Base-by-base conservation (phyloP, 2,888 invertebrate genomes). In the Pristionchus exspectatus region DNA sequence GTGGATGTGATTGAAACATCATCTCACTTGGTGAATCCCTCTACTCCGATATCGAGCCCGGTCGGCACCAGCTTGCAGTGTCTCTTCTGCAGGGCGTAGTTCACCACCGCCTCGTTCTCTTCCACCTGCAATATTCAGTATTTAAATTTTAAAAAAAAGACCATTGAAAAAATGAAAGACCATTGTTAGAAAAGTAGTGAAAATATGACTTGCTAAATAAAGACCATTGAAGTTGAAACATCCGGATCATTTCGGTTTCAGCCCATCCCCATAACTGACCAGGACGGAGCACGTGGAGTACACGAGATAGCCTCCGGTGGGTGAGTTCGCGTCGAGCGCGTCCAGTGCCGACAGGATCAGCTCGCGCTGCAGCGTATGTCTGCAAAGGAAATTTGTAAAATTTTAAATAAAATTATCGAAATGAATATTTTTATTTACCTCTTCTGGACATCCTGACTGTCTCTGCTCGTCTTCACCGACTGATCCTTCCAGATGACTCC, bases 281-380 rank as follows among this genome's bases (percentile, higher is more conserved):
- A 99, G 96, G 92, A 99, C 97, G 0, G 99, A 99, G 96, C 99
- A 99, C 0, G 99, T 99, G 0, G 99, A 99, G 95, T 99, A 99
- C 0, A 99, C 98, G 91, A 99, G 96, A 95, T 97, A 97, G 21
- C 99, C 98, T 59, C 99, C 99, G 27, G 97, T 97, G 90, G 97
- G 96, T 0, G 98, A 98, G 94, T 97, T 97, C 0, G 98, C 97
- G 96, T 98, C 97, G 74, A 98, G 97, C 94, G 97, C 97, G 96
- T 99, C 99, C 92, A 99, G 98, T n/a, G 99, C 99, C 9, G 98
- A 97, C 89, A 99, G 96, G 9, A 99, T 96, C 50, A 99, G 96
- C 95, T 98, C 97, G 89, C 98, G 97, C 95, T 99, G 99, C 85
- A 99, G 96, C 93, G 97, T 98, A 89, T 93, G 92, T 59, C 92